Base-by-base conservation (phyloP, 2,888 invertebrate genomes). In the Brachyptera risi region DNA sequence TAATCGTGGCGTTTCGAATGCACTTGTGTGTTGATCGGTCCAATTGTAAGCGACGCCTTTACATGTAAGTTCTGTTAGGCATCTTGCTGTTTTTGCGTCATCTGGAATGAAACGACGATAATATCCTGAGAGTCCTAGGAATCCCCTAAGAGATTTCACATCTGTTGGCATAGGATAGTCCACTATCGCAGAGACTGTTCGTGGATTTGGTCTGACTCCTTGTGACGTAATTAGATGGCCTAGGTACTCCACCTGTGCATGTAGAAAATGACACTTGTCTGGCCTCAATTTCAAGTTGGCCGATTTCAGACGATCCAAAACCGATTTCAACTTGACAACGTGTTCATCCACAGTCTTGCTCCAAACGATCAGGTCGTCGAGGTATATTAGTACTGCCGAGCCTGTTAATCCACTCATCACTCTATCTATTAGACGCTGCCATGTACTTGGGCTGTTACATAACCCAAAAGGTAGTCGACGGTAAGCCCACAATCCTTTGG, bases 71-170 rank as follows among this genome's bases (percentile, higher is more conserved):
- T 31, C 31, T 5, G 31, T 42, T 15, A 61, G 17, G 13, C 47
- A 23, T 15, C 59, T 60, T 0, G 63, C 58, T 3, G 65, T 56
- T 56, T 62, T 63, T 17, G 66, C 59, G n/a, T 66, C 67, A 35
- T 66, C 42, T 35, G 63, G 35, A 31, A 69, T 66, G 61, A 68
- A 68, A 44, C 63, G 61, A 50, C 67, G 19, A 50, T 67, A 68
- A 49, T 67, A 68, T 19, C 65, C 65, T 27, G 64, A 54, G n/a
- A 67, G 56, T 9, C 65, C 66, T 24, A 69, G 54, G 27, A 68
- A 68, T 49, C 49, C 47, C 61, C 67, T 65, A 0, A 69, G 62
- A 40, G 67, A 61, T 50, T 66, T 68, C 1, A 59, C 26, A 35
- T 61, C 64, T 65, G 61, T 65, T 31, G 67, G 67, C 2, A 66